phyloP scores from a whole-genome alignment of 2,797 vertebrate genomes.

The Heterohyrax brucei region DNA sequence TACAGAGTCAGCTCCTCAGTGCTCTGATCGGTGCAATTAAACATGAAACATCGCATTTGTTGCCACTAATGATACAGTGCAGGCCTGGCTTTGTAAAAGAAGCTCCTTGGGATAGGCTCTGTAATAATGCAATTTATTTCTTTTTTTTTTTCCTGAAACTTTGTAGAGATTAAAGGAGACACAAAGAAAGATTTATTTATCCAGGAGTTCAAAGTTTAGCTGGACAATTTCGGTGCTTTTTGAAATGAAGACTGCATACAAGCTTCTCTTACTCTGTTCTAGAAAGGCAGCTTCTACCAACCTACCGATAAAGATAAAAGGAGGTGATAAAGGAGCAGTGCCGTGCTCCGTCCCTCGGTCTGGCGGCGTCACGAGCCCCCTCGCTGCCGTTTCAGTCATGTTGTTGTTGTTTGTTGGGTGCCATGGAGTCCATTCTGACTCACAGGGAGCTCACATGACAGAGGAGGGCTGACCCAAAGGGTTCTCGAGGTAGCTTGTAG shows the following conservation, averaged over 20 bases:
- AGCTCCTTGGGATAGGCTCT: conserved; percentile 46
- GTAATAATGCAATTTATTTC: conserved; percentile 8
- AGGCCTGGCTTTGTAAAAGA: conserved; percentile 49
- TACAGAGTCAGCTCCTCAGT: background rate
- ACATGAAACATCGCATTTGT: conserved; percentile 12
- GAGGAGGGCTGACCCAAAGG: background rate
- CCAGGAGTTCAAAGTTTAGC: conserved; percentile 79
- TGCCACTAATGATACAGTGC: conserved; percentile 3
- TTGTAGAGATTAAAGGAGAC: conserved; percentile 79
- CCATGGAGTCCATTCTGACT: background rate
- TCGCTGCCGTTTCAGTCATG: background rate
- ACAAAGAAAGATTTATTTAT: conserved; percentile 82
- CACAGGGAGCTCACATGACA: background rate
- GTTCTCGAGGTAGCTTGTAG: background rate
- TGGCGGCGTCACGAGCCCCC: background rate
- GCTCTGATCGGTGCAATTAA: conserved; percentile 70
- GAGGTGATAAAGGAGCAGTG: conserved; percentile 19
- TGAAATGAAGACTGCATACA: conserved; percentile 79
- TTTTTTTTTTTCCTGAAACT: conserved; percentile 43
- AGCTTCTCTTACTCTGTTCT: conserved; percentile 54
- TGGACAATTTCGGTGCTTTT: conserved; percentile 75
- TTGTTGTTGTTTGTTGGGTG: background rate
- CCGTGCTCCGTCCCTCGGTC: background rate
- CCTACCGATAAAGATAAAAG: conserved; percentile 62
- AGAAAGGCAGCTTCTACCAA: conserved; percentile 50